These are phyloP conservation scores for Hypomecis punctinalis DNA, from an alignment of 2,888 invertebrate species.

Conservation along the genomic window DNA sequence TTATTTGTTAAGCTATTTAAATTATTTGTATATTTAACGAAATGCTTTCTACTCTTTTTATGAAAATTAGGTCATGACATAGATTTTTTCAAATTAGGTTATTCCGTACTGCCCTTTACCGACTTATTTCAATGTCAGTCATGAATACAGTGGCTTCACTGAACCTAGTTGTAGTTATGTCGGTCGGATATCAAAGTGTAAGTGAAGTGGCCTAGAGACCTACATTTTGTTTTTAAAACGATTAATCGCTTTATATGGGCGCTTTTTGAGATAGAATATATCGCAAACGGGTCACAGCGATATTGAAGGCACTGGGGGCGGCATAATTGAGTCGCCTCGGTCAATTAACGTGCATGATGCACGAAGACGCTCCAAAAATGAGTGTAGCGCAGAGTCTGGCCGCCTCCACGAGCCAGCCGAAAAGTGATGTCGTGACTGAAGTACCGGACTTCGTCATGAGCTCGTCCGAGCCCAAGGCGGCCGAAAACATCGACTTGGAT, in stretches of 20 bases:
- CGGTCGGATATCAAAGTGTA: slow-evolving; percentile 92
- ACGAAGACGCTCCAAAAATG: slow-evolving; percentile 89
- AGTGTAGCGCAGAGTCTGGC: slow-evolving; percentile 88
- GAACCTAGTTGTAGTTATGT: slow-evolving; percentile 90
- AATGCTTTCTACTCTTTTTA: slow-evolving; percentile 32
- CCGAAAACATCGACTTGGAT: slow-evolving; percentile 83
- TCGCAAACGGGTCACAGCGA: slow-evolving; percentile 76
- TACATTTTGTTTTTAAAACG: slow-evolving; percentile 87
- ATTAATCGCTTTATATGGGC: slow-evolving; percentile 68
- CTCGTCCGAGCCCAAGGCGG: slow-evolving; percentile 78
- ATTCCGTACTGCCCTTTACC: slow-evolving; percentile 83
- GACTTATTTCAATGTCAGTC: slow-evolving; percentile 86
- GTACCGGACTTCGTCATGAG: slow-evolving; percentile 76
- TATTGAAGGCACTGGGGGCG: slow-evolving; percentile 61
- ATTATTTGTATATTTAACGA: not conserved
- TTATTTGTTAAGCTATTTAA: not conserved
- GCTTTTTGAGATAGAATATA: slow-evolving; percentile 86
- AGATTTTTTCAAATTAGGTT: slow-evolving; percentile 75
- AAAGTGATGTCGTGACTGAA: slow-evolving; percentile 74
- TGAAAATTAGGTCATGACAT: slow-evolving; percentile 74
- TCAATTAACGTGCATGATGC: slow-evolving; percentile 84
- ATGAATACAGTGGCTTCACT: slow-evolving; percentile 88
- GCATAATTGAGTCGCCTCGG: slow-evolving; percentile 68
- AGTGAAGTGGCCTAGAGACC: slow-evolving; percentile 96
- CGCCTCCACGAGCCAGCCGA: slow-evolving; percentile 86